These are phyloP conservation scores for Bombus impatiens DNA, from an alignment of 1,140 invertebrate species.

Conservation along the genomic window DNA sequence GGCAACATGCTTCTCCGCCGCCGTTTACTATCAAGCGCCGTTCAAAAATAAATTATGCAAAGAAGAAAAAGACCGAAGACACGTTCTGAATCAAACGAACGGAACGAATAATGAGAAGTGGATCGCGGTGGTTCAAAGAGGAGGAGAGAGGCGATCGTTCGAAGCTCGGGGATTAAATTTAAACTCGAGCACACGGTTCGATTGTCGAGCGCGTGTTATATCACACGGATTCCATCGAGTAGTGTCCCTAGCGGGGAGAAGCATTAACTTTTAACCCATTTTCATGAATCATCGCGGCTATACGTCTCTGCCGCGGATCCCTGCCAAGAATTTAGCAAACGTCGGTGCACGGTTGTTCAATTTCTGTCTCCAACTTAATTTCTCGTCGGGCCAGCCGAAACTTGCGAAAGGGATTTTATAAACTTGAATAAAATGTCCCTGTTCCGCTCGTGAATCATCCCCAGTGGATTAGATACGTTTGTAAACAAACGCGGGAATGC, in stretches of 20 bases:
- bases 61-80: not conserved
- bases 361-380: constrained; percentile 8
- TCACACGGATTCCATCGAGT: constrained; percentile 23
- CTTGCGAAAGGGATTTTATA: not conserved
- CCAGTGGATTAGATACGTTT: constrained; percentile 7
- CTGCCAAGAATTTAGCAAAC: constrained; percentile 42
- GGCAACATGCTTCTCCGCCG: not conserved
- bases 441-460: not conserved
- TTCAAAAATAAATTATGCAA: not conserved
- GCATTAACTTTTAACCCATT: constrained; percentile 53
- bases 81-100: not conserved
- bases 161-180: constrained; percentile 24
- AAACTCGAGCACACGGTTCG: constrained; percentile 13
- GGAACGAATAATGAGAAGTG: not conserved
- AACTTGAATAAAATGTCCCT: constrained; percentile 1
- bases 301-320: constrained; percentile 25
- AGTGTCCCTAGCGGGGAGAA: not conserved
- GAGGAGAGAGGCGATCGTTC: not conserved
- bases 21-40: too few species aligned
- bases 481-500: not conserved
- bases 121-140: not conserved
- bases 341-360: not conserved
- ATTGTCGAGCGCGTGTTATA: constrained; percentile 40
- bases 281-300: constrained; percentile 40
- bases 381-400: not conserved